Evolutionary conservation across 2,888 invertebrate genomes (phyloP), one percentile per base, ranked within the genome.

Genomic region (Philopedon plagiatum): DNA sequence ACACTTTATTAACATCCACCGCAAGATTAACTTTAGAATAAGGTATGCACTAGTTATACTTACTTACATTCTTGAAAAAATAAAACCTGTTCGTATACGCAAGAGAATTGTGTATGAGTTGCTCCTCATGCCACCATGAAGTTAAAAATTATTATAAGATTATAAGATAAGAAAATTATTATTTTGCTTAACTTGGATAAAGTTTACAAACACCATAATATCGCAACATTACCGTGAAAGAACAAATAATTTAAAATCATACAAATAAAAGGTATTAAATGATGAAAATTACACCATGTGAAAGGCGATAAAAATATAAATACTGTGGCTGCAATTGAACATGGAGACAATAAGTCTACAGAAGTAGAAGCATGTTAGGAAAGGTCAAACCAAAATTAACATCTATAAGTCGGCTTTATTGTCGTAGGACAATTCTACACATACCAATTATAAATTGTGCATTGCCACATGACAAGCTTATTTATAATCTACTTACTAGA

Each of bases 321-420:
- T 54, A 13, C n/a, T 15, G 3, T 54, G 18, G 29, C 18, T 15
- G 13, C 15, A 54, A 54, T 9, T 15, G 29, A 46, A 34, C 37
- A 29, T 49, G 49, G 77, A 78, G 81, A 81, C 82, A 75, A 71
- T 63, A 77, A 78, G 82, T 82, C 81, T 82, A 77, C 77, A 74
- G 67, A 69, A 74, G 76, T 75, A 78, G 71, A 71, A 76, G 80
- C 58, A 79, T 75, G 81, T 82, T 81, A 78, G 78, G 81, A 81
- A 81, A 81, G 82, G 81, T 81, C 81, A 82, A 76, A 80, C 78
- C 78, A 77, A 80, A 81, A 80, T 82, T 80, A 80, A 80, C 72
- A 73, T 73, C 72, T 67, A 32, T 61, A 62, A 61, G 57, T 56
- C 71, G 71, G 71, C 66, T 34, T 57, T 65, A 67, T 72, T 62